Conservation (phyloP, 2,113 vertebrate genomes). For the Erythrolamprus reginae region DNA sequence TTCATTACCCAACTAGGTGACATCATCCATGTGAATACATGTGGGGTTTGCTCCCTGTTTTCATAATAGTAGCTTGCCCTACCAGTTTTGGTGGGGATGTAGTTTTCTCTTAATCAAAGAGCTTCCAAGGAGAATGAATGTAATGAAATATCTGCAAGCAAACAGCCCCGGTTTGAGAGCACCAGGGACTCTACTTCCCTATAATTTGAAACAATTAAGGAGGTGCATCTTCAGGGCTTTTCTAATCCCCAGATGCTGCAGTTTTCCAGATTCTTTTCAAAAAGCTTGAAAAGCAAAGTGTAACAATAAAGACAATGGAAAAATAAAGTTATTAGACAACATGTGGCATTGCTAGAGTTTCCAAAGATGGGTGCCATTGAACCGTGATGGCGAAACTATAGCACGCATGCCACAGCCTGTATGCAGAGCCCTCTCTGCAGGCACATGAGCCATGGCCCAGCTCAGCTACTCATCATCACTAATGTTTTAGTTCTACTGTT, state of each 20-base stretch:
- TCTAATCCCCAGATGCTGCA: background rate
- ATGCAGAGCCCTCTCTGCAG: too few relatives aligned
- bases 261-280: background rate
- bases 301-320: background rate
- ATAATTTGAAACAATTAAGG: background rate
- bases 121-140: background rate
- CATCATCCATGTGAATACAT: background rate
- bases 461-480: too few relatives aligned
- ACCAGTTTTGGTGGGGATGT: background rate
- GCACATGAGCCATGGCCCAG: too few relatives aligned
- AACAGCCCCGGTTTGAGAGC: background rate
- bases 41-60: background rate
- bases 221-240: background rate
- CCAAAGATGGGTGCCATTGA: background rate
- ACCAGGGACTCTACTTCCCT: background rate
- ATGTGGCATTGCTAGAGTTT: background rate
- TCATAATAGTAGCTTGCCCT: background rate
- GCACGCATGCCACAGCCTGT: too few relatives aligned
- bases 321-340: background rate
- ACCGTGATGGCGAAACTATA: too few relatives aligned
- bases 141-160: background rate
- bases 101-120: background rate
- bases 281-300: background rate
- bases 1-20: background rate
- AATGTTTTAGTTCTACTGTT: background rate